Base-by-base conservation (phyloP, 2,113 vertebrate genomes). In the Labeo catla region DNA sequence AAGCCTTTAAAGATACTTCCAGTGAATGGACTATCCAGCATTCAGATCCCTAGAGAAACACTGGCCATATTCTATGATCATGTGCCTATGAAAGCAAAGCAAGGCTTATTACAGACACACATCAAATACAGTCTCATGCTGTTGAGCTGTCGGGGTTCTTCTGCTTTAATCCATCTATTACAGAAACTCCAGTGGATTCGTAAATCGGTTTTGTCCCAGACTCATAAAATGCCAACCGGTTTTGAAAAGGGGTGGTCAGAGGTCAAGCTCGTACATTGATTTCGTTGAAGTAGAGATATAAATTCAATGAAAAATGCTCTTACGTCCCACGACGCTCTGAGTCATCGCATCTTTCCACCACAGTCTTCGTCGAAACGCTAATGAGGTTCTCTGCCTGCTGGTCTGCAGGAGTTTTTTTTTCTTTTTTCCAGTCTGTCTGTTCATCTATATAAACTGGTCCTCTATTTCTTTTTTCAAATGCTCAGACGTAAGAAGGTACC, bases 61-160 rank as follows among this genome's bases (percentile, higher is more conserved):
- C 3, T 49, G 45, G 1, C 1, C n/a, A 3, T 8, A 28, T 50
- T 28, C 66, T 70, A 16, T 39, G 13, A 70, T 39, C 66, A 19
- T 39, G 13, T 0, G 8, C 11, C 72, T 15, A n/a, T 45, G 39
- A 45, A 73, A 45, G 19, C 70, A 28, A 49, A 76, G 45, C 3
- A 11, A 76, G 11, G 43, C 73, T 76, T 45, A 76, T 76, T 76
- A 76, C n/a, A 76, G 45, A 76, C 73, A 76, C 45, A 76, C 73
- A 28, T 76, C 73, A 76, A 49, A 76, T 76, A 49, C 4, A 76
- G 47, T 23, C 45, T 76, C 72, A 13, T 47, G n/a, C 72, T 28
- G 72, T 4, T 4, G n/a, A 49, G 45, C 45, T 74, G 72, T 28
- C 11, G n/a, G 72, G 45, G 12, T 47, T 6, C 45, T 49, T 76